Evolutionary conservation across 2,113 vertebrate genomes (phyloP).

Genomic region (Madoqua kirkii): DNA sequence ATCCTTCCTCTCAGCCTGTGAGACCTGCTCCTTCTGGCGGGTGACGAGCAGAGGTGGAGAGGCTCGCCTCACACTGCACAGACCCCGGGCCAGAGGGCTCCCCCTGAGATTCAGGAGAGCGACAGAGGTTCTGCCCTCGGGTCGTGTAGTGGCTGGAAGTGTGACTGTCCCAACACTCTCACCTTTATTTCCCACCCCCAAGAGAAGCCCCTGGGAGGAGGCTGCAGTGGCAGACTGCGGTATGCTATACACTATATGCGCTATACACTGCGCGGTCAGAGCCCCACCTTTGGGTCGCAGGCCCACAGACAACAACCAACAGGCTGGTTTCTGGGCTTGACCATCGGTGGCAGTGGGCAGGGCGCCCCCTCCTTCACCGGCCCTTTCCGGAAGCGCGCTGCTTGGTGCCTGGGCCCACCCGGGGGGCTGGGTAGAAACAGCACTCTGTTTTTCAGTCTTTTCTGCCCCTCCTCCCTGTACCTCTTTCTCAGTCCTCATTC

Average conservation of each 20-base stretch:
- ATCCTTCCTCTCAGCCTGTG: neutral
- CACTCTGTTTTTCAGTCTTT: neutral
- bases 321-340: neutral
- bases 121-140: neutral
- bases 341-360: neutral
- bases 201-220: neutral
- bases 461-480: neutral
- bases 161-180: neutral
- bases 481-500: neutral
- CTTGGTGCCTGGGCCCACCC: neutral
- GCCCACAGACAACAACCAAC: neutral
- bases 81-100: neutral
- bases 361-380: neutral
- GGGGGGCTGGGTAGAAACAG: neutral
- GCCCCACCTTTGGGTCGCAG: neutral
- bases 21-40: neutral
- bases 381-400: accelerated
- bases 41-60: neutral
- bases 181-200: neutral
- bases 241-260: neutral
- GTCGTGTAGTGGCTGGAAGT: neutral
- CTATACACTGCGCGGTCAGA: neutral
- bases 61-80: neutral
- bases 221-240: neutral
- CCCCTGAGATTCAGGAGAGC: neutral